Base-by-base conservation (phyloP, 1,140 invertebrate species). In the Spodoptera litura region DNA sequence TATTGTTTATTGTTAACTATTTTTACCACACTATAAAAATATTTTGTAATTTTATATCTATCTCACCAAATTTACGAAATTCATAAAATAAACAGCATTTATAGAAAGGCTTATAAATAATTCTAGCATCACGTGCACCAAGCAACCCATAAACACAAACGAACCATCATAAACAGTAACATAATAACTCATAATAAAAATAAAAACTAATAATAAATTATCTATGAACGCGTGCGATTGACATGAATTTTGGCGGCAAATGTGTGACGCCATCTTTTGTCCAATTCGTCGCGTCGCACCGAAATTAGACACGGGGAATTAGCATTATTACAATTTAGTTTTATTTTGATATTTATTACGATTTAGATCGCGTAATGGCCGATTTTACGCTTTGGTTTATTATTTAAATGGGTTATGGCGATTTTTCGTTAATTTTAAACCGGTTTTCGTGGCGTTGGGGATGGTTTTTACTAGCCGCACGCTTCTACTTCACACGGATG, bases 261-360 rank as follows among this genome's bases (percentile, higher is more conserved):
- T 35, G 79, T 83, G 89, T 88, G 89, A 75, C 86, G 85, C 85
- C 88, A 86, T 87, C 88, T 90, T 84, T 90, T 90, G 83, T 87
- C 62, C 13, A 35, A 86, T 92, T 90, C 66, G 89, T 78, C 78
- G 70, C 87, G 84, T 85, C 84, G 76, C 78, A 83, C 76, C 79
- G 2, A 3, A 51, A 68, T 68, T 52, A 13, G 64, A 13, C 44
- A 68, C 15, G 44, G 49, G 20, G 64, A 6, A 68, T 68, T 68
- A 68, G 10, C 5, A 27, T 68, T 27, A 15, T 9, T 20, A 51
- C 27, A 78, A 76, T 64, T 80, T 52, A 52, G 51, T 83, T 78
- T 80, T 84, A 84, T 80, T 66, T 78, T 84, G 80, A 81, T 86
- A 83, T 86, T 84, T 86, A 83, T 82, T 74, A 76, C 56, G 58